A percentile compares a stretch with the other conserved stretches of the same genome.
phyloP scores from a whole-genome alignment of 2,888 invertebrate genomes.

The Phyto melanocephala region DNA sequence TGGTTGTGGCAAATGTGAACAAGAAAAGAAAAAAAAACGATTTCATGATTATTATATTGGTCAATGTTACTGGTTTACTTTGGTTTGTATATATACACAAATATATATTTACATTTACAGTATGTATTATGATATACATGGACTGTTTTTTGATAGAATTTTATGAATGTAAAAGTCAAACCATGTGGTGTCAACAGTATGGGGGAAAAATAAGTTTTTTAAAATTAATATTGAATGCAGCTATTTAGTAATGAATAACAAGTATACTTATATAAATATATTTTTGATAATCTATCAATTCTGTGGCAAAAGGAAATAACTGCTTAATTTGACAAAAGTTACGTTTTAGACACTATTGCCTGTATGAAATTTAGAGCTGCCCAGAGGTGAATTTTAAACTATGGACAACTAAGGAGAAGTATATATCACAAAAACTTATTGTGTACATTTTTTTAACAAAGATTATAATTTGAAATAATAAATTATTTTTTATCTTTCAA shows the following conservation, averaged over 20 bases:
- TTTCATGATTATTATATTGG: constrained; percentile 29
- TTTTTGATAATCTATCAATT: neutral
- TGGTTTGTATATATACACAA: neutral
- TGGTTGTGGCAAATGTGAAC: neutral
- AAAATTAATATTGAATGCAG: neutral
- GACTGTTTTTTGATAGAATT: constrained; percentile 7
- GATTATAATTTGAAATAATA: too few species aligned
- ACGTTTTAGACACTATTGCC: too few species aligned
- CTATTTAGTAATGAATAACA: neutral
- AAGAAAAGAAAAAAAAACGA: constrained; percentile 4
- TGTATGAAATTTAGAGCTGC: too few species aligned
- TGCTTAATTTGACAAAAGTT: neutral
- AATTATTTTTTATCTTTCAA: too few species aligned
- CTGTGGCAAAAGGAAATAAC: neutral
- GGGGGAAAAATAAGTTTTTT: neutral
- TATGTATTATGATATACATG: constrained; percentile 21
- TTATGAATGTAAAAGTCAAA: neutral
- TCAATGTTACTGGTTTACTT: constrained; percentile 27
- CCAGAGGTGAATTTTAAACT: too few species aligned
- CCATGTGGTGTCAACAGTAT: neutral
- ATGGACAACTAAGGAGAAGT: too few species aligned
- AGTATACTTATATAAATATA: neutral
- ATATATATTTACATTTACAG: too few species aligned
- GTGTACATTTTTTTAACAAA: too few species aligned
- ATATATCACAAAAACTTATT: neutral